These are phyloP conservation scores for Phania funesta DNA, from an alignment of 2,888 invertebrate species.

Conservation along the genomic window DNA sequence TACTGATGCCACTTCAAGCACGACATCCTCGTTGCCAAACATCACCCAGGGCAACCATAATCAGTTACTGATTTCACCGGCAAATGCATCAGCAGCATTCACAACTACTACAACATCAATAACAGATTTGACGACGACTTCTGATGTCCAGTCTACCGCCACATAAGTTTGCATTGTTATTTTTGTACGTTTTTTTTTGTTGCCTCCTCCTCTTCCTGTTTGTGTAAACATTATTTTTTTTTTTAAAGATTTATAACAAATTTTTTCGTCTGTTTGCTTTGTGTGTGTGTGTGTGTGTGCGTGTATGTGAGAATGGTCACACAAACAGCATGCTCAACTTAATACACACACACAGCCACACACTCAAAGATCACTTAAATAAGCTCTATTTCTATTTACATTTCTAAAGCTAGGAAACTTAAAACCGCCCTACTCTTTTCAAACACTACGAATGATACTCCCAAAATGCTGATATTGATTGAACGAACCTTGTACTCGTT, in stretches of 20 bases:
- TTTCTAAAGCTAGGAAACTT: no score
- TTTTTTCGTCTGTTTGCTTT: conserved; percentile 1
- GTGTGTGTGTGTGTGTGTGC: neutral
- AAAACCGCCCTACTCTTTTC: neutral
- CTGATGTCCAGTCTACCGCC: conserved; percentile 39
- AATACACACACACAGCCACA: neutral
- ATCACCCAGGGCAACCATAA: conserved; percentile 53
- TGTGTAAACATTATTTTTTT: neutral
- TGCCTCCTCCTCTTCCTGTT: neutral
- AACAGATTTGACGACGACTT: conserved; percentile 50
- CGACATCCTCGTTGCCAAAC: conserved; percentile 25
- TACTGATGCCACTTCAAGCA: neutral
- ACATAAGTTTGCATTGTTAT: conserved; percentile 30
- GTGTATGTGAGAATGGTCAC: neutral
- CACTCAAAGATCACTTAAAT: no score
- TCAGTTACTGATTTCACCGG: conserved; percentile 49
- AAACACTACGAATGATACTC: neutral
- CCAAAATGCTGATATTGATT: neutral
- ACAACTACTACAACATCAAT: conserved; percentile 46
- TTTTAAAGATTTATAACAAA: conserved; percentile 1
- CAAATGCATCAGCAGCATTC: conserved; percentile 32
- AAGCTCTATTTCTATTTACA: no score
- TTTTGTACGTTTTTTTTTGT: neutral
- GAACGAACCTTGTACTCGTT: neutral
- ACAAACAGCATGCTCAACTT: neutral